Evolutionary conservation across 2,888 invertebrate genomes (phyloP), one percentile per base, ranked within the genome.

Genomic region (Notodonta ziczac): DNA sequence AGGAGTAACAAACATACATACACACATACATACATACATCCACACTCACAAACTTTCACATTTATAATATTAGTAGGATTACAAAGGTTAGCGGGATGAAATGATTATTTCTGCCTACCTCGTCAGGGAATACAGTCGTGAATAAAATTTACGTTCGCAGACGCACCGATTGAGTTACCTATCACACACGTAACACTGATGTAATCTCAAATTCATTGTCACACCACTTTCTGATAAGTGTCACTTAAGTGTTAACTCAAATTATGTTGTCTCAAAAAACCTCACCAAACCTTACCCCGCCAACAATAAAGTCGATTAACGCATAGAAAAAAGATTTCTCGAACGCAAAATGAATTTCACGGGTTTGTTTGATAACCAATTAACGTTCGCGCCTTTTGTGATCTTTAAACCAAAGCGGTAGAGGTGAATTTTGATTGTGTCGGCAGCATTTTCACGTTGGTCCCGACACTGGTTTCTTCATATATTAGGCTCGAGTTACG

Each of bases 121-220:
- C 42, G 4, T 42, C 42, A 42, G 42, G 42, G 8, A 10, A 42
- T 0, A 9, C 4, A 42, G 42, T 42, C 42, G 10, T 8, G 42
- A 6, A 8, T 42, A 8, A 42, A 10, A 42, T 9, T 24, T 42
- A 42, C 4, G 10, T 7, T 2, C 35, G 6, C 42, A 10, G 42
- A 10, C 42, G 9, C 4, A 4, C 10, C 42, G 13, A 48, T 48
- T 48, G 48, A 48, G 48, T 2, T n/a, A n/a, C 7, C 14, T n/a
- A 24, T 24, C 24, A 24, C 24, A 9, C 42, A 8, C 12, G 12
- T 42, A 42, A 42, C 12, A 10, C n/a, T 48, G 48, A n/a, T n/a
- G 48, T n/a, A 48, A 48, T 56, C 9, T 12, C 10, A 42, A 42
- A 42, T 9, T 42, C 66, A 69, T 59, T 69, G 63, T 66, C 60